A percentile compares a stretch with the other conserved stretches of the same genome.
Conservation (phyloP, 2,113 vertebrate species). For the Sprattus sprattus region DNA sequence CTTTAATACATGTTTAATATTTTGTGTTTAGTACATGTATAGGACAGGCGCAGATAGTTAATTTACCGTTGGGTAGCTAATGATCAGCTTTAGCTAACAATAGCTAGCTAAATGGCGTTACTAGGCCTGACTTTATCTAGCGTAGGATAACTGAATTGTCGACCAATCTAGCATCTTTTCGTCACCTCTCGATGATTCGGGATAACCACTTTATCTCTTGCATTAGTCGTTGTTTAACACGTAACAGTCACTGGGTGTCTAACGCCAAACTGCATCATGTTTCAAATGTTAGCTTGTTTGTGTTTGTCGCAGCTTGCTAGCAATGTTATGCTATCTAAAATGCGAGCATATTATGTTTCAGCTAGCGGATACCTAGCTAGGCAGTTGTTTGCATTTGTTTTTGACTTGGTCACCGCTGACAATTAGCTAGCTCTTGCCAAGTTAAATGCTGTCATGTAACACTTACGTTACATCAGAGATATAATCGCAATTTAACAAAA, state of each 20-base stretch:
- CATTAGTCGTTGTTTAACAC: not conserved
- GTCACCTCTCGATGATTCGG: not conserved
- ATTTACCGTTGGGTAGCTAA: not conserved
- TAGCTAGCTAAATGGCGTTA: not conserved
- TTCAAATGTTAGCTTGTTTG: not conserved
- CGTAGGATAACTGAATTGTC: not conserved
- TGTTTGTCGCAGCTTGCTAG: not conserved
- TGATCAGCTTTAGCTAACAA: not conserved
- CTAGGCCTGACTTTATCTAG: not conserved
- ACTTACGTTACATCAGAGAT: not conserved
- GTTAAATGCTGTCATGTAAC: not conserved
- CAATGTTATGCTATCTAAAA: not conserved
- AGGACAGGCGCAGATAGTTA: not conserved
- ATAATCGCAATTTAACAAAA: not conserved
- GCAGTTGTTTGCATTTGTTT: not conserved
- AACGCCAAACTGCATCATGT: not conserved
- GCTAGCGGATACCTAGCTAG: not conserved
- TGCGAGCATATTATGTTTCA: constrained; percentile 14
- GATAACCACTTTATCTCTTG: not conserved
- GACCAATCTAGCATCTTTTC: not conserved
- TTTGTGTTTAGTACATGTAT: not conserved
- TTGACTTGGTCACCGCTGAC: not conserved
- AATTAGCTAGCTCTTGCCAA: not conserved
- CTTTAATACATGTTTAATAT: not conserved
- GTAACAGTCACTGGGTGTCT: not conserved